A percentile compares a stretch with the other conserved stretches of the same genome.
phyloP scores from a whole-genome alignment of 2,113 vertebrate genomes.

The Ramphastos sulfuratus region DNA sequence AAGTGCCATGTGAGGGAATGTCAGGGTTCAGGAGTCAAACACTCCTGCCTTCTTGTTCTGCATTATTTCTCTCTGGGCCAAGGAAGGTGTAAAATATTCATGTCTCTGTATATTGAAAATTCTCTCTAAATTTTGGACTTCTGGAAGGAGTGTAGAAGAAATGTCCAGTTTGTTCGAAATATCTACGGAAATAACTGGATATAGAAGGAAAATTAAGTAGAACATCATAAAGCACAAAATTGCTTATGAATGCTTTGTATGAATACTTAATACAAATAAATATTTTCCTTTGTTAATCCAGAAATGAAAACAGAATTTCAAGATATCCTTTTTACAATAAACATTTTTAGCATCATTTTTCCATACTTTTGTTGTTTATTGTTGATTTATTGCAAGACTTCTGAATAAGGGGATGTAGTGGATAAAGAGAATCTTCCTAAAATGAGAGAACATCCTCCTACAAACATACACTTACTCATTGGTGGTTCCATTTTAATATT shows the following conservation, averaged over 20 bases:
- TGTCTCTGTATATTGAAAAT: not conserved
- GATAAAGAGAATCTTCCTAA: not conserved
- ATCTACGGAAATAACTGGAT: not conserved
- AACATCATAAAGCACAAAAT: not conserved
- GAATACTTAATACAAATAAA: not conserved
- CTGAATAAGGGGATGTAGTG: not conserved
- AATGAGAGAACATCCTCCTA: not conserved
- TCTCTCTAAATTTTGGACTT: not conserved
- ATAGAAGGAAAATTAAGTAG: not conserved
- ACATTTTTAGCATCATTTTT: not conserved
- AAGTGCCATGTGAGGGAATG: not conserved
- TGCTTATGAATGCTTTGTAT: not conserved
- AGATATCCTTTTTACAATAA: not conserved
- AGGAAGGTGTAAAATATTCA: not conserved
- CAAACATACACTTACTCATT: not conserved
- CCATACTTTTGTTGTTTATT: constrained; percentile 1
- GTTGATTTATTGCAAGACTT: not conserved
- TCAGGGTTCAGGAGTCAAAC: not conserved
- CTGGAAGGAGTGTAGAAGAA: not conserved
- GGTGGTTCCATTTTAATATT: not conserved
- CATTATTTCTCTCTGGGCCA: not conserved
- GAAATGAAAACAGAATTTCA: constrained; percentile 24
- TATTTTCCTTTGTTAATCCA: not conserved
- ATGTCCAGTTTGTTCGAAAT: not conserved
- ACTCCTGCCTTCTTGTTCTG: not conserved